Evolutionary conservation across 1,140 invertebrate species (phyloP).

Genomic region (Hylaeus volcanicus): DNA sequence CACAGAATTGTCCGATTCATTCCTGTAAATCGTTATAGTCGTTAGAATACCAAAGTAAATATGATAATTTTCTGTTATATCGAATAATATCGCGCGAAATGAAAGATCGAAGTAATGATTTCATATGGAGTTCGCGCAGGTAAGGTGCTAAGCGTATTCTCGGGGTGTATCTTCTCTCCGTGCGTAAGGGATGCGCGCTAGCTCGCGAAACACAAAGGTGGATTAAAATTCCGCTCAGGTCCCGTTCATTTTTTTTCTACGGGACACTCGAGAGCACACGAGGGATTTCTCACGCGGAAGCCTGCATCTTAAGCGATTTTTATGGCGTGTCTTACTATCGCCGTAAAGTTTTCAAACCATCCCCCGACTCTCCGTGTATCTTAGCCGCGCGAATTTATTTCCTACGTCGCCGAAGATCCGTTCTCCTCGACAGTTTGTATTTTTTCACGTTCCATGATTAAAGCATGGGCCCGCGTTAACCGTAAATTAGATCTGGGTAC

Average conservation of each 20-base stretch:
- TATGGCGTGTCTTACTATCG: constrained; percentile 44
- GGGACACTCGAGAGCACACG: constrained; percentile 54
- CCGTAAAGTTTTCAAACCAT: constrained; percentile 26
- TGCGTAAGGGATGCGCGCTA: constrained; percentile 42
- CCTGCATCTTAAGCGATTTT: constrained; percentile 72
- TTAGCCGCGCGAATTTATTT: not conserved
- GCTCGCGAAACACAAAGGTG: constrained; percentile 28
- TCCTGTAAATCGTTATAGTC: no score
- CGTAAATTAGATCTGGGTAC: constrained; percentile 1
- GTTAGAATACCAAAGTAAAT: no score
- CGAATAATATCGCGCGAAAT: no score
- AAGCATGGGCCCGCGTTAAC: not conserved
- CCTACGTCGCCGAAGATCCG: not conserved
- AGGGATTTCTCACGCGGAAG: constrained; percentile 60
- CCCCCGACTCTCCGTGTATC: not conserved
- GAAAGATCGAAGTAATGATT: no score
- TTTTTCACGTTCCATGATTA: constrained; percentile 13
- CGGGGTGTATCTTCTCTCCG: constrained; percentile 14
- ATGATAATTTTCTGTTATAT: no score
- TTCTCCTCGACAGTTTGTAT: constrained; percentile 10
- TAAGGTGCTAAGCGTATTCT: not conserved
- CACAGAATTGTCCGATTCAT: no score
- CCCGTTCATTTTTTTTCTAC: constrained; percentile 68
- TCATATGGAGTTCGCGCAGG: no score
- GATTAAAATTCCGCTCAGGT: constrained; percentile 72